Evolutionary conservation across 2,888 invertebrate species (phyloP), one percentile per base, ranked within the genome.

Genomic region (Drosophila kuntzei): DNA sequence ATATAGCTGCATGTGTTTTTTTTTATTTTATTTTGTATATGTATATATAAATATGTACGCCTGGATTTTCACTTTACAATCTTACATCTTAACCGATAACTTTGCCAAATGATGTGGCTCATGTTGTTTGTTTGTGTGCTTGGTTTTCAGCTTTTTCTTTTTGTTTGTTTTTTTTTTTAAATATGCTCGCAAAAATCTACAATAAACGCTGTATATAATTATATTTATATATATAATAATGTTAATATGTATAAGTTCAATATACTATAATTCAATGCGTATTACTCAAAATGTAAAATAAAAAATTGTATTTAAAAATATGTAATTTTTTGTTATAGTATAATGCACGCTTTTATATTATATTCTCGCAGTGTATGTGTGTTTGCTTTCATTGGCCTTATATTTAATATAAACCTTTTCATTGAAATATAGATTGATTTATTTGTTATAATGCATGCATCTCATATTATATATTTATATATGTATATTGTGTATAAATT

Each of bases 111-210:
- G 59, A 79, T 76, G 80, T 79, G 80, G 76, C 63, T 61, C 60
- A 54, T 67, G 44, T 66, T 66, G 54, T 64, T 55, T 85, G 55
- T 70, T 55, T 69, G 57, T 81, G 68, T 76, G 80, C 79, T 78
- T 80, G 80, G 80, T 60, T 75, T 75, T 69, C 76, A 79, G 75
- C 76, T 76, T 78, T 79, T 53, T 51, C 12, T 20, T 59, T 53
- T n/a, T n/a, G 62, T 55, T 71, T 12, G 18, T 47, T 59, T 37
- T 41, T 44, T 50, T 44, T 50, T 54, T 73, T 87, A 64, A 88
- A 81, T 89, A 82, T 78, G 79, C 87, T 86, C 86, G 89, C 89
- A 81, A 81, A 89, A 83, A 67, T 87, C 89, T 81, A 81, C 84
- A 72, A 76, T 81, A 73, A 88, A 83, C 84, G 59, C 58, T 68